Evolutionary conservation across 2,797 vertebrate species (phyloP).

Genomic region (Cephalopachus bancanus): DNA sequence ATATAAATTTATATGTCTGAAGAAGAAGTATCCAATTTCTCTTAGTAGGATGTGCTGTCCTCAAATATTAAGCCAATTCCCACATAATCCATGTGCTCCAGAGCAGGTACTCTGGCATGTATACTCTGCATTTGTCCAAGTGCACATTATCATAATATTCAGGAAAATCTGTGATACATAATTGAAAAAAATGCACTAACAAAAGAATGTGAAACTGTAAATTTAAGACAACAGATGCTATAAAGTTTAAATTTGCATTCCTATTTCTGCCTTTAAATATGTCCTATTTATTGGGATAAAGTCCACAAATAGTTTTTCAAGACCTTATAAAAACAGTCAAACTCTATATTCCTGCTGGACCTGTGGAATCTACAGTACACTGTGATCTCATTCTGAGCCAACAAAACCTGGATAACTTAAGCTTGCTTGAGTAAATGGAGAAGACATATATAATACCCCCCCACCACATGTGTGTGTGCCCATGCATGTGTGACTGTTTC

Average conservation of each 20-base stretch:
- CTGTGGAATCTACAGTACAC: neutral
- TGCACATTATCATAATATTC: neutral
- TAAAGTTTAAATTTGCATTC: slow-evolving; percentile 48
- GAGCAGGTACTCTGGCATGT: neutral
- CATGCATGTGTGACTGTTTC: neutral
- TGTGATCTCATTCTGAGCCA: slow-evolving; percentile 36
- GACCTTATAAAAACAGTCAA: slow-evolving; percentile 18
- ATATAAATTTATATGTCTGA: neutral
- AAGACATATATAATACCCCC: neutral
- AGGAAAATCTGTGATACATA: slow-evolving; percentile 5
- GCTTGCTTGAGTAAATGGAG: slow-evolving; percentile 4
- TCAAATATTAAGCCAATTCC: slow-evolving; percentile 30
- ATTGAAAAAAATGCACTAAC: neutral
- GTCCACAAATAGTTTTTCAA: slow-evolving; percentile 54
- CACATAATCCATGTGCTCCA: neutral
- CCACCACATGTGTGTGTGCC: neutral
- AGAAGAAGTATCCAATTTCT: neutral
- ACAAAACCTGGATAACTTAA: slow-evolving; percentile 43
- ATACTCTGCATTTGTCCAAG: neutral
- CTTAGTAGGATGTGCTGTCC: neutral
- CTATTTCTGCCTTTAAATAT: slow-evolving; percentile 18
- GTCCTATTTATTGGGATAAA: slow-evolving; percentile 39
- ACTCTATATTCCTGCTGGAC: neutral
- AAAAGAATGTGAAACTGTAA: slow-evolving; percentile 37
- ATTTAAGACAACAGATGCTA: slow-evolving; percentile 25